Evolutionary conservation across 1,140 invertebrate genomes (phyloP).

Genomic region (Campoletis sonorensis): DNA sequence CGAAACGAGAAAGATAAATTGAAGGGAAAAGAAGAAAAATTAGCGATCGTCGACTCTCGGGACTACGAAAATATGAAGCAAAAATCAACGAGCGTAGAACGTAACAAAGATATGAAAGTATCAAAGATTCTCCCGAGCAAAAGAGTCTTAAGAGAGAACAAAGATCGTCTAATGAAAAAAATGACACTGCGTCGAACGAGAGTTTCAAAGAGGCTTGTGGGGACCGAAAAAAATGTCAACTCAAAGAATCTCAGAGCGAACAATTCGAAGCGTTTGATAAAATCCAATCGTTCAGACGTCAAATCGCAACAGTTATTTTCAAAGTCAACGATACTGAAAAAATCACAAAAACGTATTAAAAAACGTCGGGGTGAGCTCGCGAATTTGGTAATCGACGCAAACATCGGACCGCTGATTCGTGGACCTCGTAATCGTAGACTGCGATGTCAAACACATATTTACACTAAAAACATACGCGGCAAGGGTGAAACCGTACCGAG

Average conservation of each 20-base stretch:
- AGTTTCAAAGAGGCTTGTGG: slow-evolving; percentile 37
- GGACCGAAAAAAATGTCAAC: slow-evolving; percentile 30
- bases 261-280: slow-evolving; percentile 48
- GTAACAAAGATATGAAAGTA: slow-evolving; percentile 21
- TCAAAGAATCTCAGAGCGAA: slow-evolving; percentile 45
- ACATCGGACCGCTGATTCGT: slow-evolving; percentile 62
- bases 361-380: slow-evolving; percentile 66
- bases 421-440: slow-evolving; percentile 61
- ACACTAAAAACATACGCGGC: slow-evolving; percentile 37
- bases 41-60: neutral
- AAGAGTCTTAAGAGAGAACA: neutral
- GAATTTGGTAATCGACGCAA: slow-evolving; percentile 69
- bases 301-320: slow-evolving; percentile 45
- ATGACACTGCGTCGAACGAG: slow-evolving; percentile 32
- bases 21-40: neutral
- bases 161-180: slow-evolving; percentile 14
- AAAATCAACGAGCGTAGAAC: neutral
- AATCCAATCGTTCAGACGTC: slow-evolving; percentile 45
- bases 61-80: neutral
- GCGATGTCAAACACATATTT: slow-evolving; percentile 52
- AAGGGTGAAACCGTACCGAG: neutral
- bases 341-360: slow-evolving; percentile 49
- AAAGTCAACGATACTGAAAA: slow-evolving; percentile 34
- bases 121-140: slow-evolving; percentile 2
- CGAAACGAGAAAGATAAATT: neutral